phyloP scores from a whole-genome alignment of 1,140 invertebrate genomes.

The Heliconius hermathena region DNA sequence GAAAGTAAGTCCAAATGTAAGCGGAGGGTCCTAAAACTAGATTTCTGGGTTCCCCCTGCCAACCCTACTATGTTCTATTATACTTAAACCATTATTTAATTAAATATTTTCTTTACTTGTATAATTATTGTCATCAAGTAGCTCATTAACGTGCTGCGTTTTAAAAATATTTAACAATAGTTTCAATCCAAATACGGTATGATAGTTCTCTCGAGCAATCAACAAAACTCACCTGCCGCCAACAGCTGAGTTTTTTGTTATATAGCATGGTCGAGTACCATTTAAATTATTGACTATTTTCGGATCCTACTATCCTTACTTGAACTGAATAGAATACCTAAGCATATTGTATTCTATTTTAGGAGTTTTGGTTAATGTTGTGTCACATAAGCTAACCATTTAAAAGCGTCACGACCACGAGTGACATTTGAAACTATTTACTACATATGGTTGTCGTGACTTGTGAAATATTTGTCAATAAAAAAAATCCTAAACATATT shows the following conservation, averaged over 20 bases:
- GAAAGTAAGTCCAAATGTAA: too few relatives aligned
- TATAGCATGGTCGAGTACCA: not conserved
- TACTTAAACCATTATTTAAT: not conserved
- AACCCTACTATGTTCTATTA: too few relatives aligned
- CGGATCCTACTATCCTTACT: not conserved
- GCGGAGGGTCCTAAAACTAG: too few relatives aligned
- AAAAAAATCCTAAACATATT: not conserved
- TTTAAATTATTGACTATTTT: conserved; percentile 26
- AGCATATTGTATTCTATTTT: not conserved
- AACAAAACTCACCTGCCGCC: conserved; percentile 33
- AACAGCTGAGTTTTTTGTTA: conserved; percentile 38
- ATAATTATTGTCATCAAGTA: conserved; percentile 23
- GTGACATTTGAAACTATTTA: not conserved
- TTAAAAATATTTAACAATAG: conserved; percentile 20
- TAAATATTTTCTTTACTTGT: not conserved
- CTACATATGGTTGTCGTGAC: not conserved
- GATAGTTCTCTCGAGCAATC: conserved; percentile 26
- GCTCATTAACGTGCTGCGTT: conserved; percentile 18
- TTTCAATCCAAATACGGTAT: conserved; percentile 31
- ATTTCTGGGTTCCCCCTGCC: too few relatives aligned
- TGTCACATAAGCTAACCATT: not conserved
- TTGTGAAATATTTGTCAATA: not conserved
- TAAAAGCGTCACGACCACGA: not conserved
- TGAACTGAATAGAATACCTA: not conserved
- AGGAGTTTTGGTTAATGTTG: not conserved